These are phyloP conservation scores for Psophia crepitans DNA, from an alignment of 2,113 vertebrate genomes.

Conservation along the genomic window DNA sequence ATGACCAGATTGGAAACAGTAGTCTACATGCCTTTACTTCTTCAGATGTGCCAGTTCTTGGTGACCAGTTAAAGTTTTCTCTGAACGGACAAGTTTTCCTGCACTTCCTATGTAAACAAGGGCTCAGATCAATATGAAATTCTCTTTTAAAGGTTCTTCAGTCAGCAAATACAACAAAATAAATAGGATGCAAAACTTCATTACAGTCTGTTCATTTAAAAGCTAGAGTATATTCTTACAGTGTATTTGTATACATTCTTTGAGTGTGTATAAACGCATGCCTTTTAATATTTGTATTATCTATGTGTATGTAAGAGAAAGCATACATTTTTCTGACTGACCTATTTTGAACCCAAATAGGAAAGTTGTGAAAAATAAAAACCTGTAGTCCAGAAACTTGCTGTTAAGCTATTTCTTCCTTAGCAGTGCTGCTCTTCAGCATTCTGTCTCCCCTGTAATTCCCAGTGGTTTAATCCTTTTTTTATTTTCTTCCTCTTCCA, in stretches of 20 bases:
- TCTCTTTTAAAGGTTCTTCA: background rate
- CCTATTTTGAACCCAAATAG: background rate
- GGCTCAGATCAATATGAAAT: background rate
- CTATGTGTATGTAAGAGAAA: background rate
- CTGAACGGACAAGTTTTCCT: background rate
- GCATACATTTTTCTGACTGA: background rate
- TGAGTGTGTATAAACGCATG: background rate
- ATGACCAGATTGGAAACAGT: background rate
- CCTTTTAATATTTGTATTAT: background rate
- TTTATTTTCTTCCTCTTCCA: conserved; percentile 47
- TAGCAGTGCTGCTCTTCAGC: background rate
- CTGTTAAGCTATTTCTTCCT: conserved; percentile 6
- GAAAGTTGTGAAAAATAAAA: background rate
- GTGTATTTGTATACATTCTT: background rate
- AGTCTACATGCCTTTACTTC: background rate
- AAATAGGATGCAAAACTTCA: background rate
- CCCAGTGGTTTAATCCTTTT: conserved; percentile 30
- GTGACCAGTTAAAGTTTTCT: background rate
- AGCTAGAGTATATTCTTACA: background rate
- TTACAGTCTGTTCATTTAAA: background rate
- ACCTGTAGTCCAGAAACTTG: background rate
- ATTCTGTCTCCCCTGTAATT: background rate
- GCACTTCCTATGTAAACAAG: background rate
- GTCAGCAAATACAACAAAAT: background rate
- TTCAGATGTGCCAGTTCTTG: background rate